Evolutionary conservation across 2,888 invertebrate species (phyloP).

Genomic region (Tridacna gigas): DNA sequence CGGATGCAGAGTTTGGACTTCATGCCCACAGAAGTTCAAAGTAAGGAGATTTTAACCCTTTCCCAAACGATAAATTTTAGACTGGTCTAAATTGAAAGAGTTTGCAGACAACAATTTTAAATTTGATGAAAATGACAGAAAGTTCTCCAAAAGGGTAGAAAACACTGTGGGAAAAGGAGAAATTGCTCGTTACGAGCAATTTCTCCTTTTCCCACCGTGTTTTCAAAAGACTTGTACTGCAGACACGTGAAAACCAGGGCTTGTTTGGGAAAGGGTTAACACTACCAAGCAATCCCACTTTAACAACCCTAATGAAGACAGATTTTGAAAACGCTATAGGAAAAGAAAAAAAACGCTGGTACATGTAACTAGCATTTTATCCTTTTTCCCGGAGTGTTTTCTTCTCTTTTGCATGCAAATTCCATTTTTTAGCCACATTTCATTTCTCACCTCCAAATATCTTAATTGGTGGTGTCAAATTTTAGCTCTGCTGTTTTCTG

Average conservation of each 20-base stretch:
- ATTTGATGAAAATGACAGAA: not conserved
- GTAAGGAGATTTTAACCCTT: constrained; percentile 19
- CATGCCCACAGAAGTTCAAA: constrained; percentile 35
- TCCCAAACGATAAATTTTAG: not conserved
- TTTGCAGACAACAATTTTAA: not conserved
- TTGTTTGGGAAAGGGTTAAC: not conserved
- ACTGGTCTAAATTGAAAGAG: not conserved
- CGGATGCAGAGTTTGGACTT: constrained; percentile 29
- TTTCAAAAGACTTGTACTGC: not conserved
- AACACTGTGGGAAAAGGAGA: not conserved
- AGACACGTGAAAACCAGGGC: not conserved
- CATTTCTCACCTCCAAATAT: too few species aligned
- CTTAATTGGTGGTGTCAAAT: too few species aligned
- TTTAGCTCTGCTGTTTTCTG: too few species aligned
- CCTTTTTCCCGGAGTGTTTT: too few species aligned
- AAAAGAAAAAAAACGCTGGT: too few species aligned
- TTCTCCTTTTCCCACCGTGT: too few species aligned
- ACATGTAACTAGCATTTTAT: too few species aligned
- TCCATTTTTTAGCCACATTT: too few species aligned
- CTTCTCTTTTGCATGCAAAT: too few species aligned
- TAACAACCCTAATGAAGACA: too few species aligned
- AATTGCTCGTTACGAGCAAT: too few species aligned
- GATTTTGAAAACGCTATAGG: too few species aligned
- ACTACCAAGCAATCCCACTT: not conserved
- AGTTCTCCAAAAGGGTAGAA: not conserved